Evolutionary conservation across 2,797 vertebrate genomes (phyloP).

Genomic region (Ambastaia sidthimunki): DNA sequence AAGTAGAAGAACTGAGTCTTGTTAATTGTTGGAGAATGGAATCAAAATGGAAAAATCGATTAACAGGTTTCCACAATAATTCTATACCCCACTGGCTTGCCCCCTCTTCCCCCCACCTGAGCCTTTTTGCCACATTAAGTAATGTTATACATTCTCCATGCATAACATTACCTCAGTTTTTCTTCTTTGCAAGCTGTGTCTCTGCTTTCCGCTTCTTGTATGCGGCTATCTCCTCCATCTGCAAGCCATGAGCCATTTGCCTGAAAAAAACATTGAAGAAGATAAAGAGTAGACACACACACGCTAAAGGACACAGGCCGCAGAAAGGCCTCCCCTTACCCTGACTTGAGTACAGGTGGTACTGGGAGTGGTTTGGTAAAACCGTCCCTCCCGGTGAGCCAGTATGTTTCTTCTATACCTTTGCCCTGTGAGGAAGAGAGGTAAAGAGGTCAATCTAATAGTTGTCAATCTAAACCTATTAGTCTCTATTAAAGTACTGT

Average conservation of each 20-base stretch:
- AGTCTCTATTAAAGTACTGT: not conserved
- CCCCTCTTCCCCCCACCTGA: slow-evolving; percentile 50
- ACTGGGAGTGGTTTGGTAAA: slow-evolving; percentile 89
- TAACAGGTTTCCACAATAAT: slow-evolving; percentile 32
- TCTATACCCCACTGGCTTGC: slow-evolving; percentile 9
- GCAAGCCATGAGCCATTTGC: slow-evolving; percentile 83
- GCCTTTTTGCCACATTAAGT: slow-evolving; percentile 59
- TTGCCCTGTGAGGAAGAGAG: slow-evolving; percentile 78
- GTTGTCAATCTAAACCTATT: not conserved
- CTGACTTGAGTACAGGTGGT: slow-evolving; percentile 79
- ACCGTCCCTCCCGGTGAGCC: slow-evolving; percentile 85
- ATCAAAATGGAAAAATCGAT: slow-evolving; percentile 47
- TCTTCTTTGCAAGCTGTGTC: slow-evolving; percentile 82
- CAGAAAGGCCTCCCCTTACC: slow-evolving; percentile 70
- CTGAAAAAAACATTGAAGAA: slow-evolving; percentile 71
- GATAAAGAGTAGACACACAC: slow-evolving; percentile 65
- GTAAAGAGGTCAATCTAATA: not conserved
- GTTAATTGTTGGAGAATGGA: slow-evolving; percentile 61
- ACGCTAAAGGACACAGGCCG: slow-evolving; percentile 45
- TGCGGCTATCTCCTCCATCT: slow-evolving; percentile 84
- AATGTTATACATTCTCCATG: slow-evolving; percentile 79
- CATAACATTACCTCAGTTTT: slow-evolving; percentile 86
- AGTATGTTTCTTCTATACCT: slow-evolving; percentile 88
- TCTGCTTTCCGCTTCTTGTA: slow-evolving; percentile 85
- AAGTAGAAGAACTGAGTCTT: slow-evolving; percentile 82